These are phyloP conservation scores for Polymixis lichenea DNA, from an alignment of 2,888 invertebrate genomes.

Conservation along the genomic window DNA sequence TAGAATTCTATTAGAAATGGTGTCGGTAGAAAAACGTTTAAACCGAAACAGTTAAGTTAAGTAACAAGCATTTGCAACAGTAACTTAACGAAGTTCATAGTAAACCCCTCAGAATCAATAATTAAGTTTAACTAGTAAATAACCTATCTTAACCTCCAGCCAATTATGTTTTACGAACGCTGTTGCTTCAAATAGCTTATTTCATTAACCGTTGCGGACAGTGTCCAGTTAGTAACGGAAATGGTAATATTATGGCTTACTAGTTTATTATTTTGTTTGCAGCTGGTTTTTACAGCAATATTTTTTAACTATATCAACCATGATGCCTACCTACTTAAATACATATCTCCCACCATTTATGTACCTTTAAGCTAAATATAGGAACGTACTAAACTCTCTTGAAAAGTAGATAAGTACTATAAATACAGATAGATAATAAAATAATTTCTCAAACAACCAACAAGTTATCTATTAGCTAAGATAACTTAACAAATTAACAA, in stretches of 20 bases:
- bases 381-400: neutral
- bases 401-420: neutral
- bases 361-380: neutral
- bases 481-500: slow-evolving; percentile 51
- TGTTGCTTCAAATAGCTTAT: slow-evolving; percentile 42
- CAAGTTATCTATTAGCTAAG: slow-evolving; percentile 21
- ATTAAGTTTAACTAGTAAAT: slow-evolving; percentile 78
- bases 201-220: slow-evolving; percentile 32
- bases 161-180: slow-evolving; percentile 62
- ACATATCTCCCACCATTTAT: neutral
- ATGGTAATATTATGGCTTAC: neutral
- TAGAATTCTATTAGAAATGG: neutral
- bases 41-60: neutral
- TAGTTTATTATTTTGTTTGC: neutral
- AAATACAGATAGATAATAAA: neutral
- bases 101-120: slow-evolving; percentile 59
- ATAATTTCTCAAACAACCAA: slow-evolving; percentile 16
- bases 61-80: slow-evolving; percentile 19
- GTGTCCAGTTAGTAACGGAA: neutral
- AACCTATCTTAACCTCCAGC: slow-evolving; percentile 76
- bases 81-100: slow-evolving; percentile 29
- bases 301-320: neutral
- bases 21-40: neutral
- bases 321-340: neutral
- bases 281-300: neutral